Evolutionary conservation across 2,797 vertebrate genomes (phyloP), one percentile per base, ranked within the genome.

Genomic region (Liparis tanakae): DNA sequence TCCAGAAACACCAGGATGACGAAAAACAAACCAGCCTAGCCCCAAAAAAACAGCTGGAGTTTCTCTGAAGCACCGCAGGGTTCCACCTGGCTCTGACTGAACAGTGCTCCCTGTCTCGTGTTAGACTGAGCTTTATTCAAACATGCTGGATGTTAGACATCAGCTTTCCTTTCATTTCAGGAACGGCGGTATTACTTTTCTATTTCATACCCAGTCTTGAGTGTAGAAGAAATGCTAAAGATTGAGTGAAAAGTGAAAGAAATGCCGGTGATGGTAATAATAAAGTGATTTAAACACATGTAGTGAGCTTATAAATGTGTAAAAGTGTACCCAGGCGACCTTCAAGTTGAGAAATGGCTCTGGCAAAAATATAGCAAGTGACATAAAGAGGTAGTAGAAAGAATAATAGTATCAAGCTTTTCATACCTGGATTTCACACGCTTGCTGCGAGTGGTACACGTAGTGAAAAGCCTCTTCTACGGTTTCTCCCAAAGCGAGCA

Each of bases 391-490:
- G 48, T 15, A 13, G 14, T 30, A 30, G 64, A 1, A 59, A 51
- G 18, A 69, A 58, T 20, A 39, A 20, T 63, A 72, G 20, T 13
- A 57, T 68, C 1, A 36, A 18, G 4, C 72, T 83, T 75, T 83
- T 37, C 14, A 10, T 91, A 99, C 98, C 96, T 99, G 98, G 22
- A 96, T 95, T 91, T 99, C 97, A 91, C 98, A 99, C 67, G 97
- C 98, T 86, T 96, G 92, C 74, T 98, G 97, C 44, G 95, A 95
- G 81, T 94, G 96, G 88, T 96, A 98, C 80, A 97, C 94, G 58
- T 97, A 98, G 90, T 97, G 95, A 90, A 99, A 99, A 54, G 98
- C 97, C 88, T 99, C 98, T 77, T 99, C 98, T 39, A 96, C 87
- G 1, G 96, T 98, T 85, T 98, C 97, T 82, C 98, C 98, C 67